These are phyloP conservation scores for Thaumetopoea pityocampa DNA, from an alignment of 1,140 invertebrate genomes.

Conservation along the genomic window DNA sequence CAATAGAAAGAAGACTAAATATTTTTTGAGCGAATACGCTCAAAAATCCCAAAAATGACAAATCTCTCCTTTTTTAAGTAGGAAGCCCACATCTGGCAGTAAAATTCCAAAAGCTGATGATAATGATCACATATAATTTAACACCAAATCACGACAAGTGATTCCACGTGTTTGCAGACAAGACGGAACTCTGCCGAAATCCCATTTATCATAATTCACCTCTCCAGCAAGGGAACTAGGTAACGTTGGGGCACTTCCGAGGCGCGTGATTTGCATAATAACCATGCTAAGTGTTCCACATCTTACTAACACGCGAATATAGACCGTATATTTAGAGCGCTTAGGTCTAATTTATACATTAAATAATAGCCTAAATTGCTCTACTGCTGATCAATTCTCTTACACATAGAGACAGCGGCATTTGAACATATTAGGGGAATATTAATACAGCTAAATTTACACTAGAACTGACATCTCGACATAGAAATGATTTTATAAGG, in stretches of 20 bases:
- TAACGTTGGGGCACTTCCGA: constrained; percentile 50
- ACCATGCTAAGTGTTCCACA: constrained; percentile 43
- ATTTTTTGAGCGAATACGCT: too few species aligned
- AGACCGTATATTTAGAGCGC: constrained; percentile 14
- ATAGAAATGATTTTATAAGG: constrained; percentile 4
- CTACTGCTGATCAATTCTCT: constrained; percentile 48
- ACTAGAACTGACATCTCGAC: neutral
- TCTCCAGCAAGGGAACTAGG: constrained; percentile 55
- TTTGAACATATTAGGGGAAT: constrained; percentile 45
- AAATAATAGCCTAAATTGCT: constrained; percentile 27
- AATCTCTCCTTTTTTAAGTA: neutral
- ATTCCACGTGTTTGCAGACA: constrained; percentile 9
- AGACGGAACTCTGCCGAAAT: constrained; percentile 32
- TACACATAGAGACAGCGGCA: constrained; percentile 49
- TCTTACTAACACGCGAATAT: constrained; percentile 17
- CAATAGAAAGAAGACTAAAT: too few species aligned
- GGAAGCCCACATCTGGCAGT: neutral
- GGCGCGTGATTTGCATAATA: constrained; percentile 62
- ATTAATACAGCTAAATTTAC: constrained; percentile 21
- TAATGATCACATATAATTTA: constrained; percentile 1
- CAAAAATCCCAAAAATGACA: neutral
- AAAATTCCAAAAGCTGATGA: neutral
- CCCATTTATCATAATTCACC: constrained; percentile 65
- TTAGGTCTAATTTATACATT: constrained; percentile 28
- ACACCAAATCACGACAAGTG: constrained; percentile 6